Evolutionary conservation across 2,888 invertebrate genomes (phyloP), one percentile per base, ranked within the genome.

Genomic region (Drosophila merina): DNA sequence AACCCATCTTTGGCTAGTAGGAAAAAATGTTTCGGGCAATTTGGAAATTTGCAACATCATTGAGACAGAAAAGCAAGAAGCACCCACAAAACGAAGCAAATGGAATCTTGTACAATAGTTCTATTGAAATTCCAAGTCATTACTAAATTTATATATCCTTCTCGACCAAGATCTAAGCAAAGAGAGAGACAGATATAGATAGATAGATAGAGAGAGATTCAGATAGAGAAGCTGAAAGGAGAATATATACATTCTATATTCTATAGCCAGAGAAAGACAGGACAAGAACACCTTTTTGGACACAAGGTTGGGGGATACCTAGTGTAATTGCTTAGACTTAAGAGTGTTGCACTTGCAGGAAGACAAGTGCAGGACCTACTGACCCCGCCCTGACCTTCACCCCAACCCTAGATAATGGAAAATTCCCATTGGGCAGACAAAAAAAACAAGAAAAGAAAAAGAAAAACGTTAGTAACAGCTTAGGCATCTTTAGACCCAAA

Each of bases 271-370:
- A 44, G 49, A 10, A 58, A 60, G 36, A 49, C 3, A 40, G 50
- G 42, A 42, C 58, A 67, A 63, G 44, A 45, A 42, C 20, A 50
- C 0, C 49, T 36, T 84, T 82, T 82, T 59, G 84, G 81, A 72
- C 76, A 78, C 70, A 77, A 80, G 79, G 76, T 86, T 83, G 90
- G 90, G 57, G 90, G 90, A 90, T 90, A 90, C 89, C 88, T 80
- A 90, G 89, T 90, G 90, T 90, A 90, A 90, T 90, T 90, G 89
- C 90, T 90, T 77, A 84, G 86, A 84, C 71, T 70, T 73, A 62
- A 67, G 87, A 73, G 89, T 75, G 57, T 74, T 88, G 84, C 74
- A 78, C 84, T 83, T 83, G 83, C 72, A 57, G 54, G 78, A 76
- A 83, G 76, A 73, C 84, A 76, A 86, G 84, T 79, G 83, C 87